Evolutionary conservation across 2,888 invertebrate species (phyloP).

Genomic region (Quadroppia sp.): DNA sequence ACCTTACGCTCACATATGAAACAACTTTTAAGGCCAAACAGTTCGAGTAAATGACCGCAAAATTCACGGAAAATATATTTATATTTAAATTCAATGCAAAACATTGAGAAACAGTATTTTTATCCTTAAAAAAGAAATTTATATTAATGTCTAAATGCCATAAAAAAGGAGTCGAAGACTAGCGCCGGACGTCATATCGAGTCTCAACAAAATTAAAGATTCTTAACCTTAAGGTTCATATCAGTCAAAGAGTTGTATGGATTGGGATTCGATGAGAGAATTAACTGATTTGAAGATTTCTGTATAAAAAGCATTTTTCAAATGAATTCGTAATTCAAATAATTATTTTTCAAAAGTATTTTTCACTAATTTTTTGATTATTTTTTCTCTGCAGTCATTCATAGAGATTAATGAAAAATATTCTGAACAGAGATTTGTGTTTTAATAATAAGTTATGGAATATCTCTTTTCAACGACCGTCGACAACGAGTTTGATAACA

Average conservation of each 20-base stretch:
- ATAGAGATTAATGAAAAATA: background rate
- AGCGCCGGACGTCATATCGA: conserved; percentile 20
- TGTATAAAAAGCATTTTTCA: background rate
- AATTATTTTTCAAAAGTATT: conserved; percentile 9
- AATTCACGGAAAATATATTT: background rate
- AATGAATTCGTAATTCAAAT: background rate
- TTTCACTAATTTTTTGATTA: conserved; percentile 4
- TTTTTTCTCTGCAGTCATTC: background rate
- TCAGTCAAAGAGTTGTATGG: background rate
- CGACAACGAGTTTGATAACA: background rate
- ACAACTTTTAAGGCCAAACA: background rate
- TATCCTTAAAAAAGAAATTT: background rate
- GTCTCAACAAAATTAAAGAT: background rate
- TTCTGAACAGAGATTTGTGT: background rate
- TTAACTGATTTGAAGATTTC: background rate
- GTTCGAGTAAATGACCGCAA: conserved; percentile 17
- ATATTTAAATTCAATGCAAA: background rate
- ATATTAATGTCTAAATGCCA: conserved; percentile 2
- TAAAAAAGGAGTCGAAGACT: background rate
- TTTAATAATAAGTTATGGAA: conserved; percentile 1
- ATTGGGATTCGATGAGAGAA: background rate
- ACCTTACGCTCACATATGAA: background rate
- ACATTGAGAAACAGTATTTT: background rate
- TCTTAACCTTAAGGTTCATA: conserved; percentile 16
- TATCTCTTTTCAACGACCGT: background rate